Evolutionary conservation across 2,113 vertebrate species (phyloP).

Genomic region (Platichthys stellatus): DNA sequence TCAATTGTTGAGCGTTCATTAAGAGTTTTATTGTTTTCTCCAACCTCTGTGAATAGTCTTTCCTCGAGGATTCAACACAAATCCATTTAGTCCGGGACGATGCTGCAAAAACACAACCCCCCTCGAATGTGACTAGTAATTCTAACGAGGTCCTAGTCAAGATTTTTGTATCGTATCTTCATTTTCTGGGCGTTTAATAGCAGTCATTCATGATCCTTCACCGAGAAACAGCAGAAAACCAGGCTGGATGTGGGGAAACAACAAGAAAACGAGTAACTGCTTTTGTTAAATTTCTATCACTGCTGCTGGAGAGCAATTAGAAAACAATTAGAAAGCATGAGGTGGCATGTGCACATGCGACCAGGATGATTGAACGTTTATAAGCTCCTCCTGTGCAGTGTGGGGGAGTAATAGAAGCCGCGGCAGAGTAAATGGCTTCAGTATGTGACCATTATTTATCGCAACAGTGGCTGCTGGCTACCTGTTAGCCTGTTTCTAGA

Average conservation of each 20-base stretch:
- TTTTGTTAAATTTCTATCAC: constrained; percentile 16
- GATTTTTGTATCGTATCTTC: background rate
- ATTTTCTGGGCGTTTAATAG: background rate
- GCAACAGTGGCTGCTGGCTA: constrained; percentile 62
- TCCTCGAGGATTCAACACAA: constrained; percentile 40
- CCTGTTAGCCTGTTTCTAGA: constrained; percentile 68
- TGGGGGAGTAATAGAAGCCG: constrained; percentile 62
- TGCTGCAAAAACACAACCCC: constrained; percentile 17
- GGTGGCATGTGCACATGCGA: constrained; percentile 50
- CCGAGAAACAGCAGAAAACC: background rate
- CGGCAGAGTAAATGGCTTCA: constrained; percentile 70
- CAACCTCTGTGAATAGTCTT: constrained; percentile 4
- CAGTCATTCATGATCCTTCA: background rate
- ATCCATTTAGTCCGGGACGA: constrained; percentile 23
- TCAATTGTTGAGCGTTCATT: background rate
- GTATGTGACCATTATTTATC: constrained; percentile 73
- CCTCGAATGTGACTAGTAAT: background rate
- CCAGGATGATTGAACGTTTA: constrained; percentile 66
- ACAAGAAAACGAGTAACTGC: background rate
- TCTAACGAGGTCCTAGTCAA: background rate
- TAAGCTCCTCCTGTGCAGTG: constrained; percentile 60
- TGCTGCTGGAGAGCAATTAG: constrained; percentile 55
- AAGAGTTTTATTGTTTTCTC: constrained; percentile 34
- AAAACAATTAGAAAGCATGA: constrained; percentile 51
- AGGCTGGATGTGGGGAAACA: constrained; percentile 4